phyloP scores from a whole-genome alignment of 1,140 invertebrate genomes.

The Neodiprion virginianus region DNA sequence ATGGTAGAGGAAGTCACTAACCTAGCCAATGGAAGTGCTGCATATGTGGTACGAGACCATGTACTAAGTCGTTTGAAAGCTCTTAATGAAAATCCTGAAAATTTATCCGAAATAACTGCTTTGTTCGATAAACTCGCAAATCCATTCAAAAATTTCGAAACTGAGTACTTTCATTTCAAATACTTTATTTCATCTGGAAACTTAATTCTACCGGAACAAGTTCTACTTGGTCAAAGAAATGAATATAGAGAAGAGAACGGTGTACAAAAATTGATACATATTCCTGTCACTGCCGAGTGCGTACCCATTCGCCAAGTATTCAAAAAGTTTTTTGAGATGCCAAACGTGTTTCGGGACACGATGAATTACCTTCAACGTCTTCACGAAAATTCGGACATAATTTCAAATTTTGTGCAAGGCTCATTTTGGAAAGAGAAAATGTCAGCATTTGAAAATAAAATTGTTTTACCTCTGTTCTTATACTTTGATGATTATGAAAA shows the following conservation, averaged over 20 bases:
- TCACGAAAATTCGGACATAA: conserved; percentile 24
- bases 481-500: conserved; percentile 37
- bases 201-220: conserved; percentile 27
- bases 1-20: neutral
- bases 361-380: conserved; percentile 28
- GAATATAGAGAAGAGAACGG: conserved; percentile 24
- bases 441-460: conserved; percentile 29
- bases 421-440: conserved; percentile 35
- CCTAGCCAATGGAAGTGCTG: neutral
- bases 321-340: conserved; percentile 34
- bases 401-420: conserved; percentile 43
- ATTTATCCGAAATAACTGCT: neutral
- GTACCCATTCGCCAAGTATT: conserved; percentile 26
- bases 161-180: conserved; percentile 24
- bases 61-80: neutral
- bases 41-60: neutral
- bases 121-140: conserved; percentile 16
- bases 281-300: conserved; percentile 29
- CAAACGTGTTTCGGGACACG: conserved; percentile 24
- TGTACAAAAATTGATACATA: conserved; percentile 18
- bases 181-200: conserved; percentile 19
- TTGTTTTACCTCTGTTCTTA: conserved; percentile 40
- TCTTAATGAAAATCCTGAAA: neutral
- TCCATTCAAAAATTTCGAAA: conserved; percentile 20
- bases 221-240: conserved; percentile 27